phyloP scores from a whole-genome alignment of 2,888 invertebrate species.

The Beris chalybata region DNA sequence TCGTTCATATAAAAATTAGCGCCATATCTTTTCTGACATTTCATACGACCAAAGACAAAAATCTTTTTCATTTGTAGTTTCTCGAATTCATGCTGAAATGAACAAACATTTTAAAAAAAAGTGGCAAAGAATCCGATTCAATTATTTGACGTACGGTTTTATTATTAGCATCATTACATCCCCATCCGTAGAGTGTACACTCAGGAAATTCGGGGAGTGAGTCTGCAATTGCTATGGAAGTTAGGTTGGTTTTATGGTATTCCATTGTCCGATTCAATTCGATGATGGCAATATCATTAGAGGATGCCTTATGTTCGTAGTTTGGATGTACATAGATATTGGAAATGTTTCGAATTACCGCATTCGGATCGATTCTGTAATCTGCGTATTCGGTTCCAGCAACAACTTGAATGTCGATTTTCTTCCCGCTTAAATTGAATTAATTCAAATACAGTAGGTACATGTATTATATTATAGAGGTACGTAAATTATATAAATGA shows the following conservation, averaged over 20 bases:
- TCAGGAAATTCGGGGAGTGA: slow-evolving; percentile 13
- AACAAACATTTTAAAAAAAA: background rate
- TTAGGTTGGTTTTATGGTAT: slow-evolving; percentile 7
- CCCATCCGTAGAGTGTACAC: slow-evolving; percentile 3
- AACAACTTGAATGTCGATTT: background rate
- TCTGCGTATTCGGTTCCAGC: slow-evolving; percentile 6
- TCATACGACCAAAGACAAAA: background rate
- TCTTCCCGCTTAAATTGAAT: background rate
- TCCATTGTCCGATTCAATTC: slow-evolving; percentile 13
- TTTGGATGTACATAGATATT: slow-evolving; percentile 11
- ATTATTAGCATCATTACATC: background rate
- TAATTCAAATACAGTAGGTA: no score
- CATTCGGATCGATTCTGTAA: slow-evolving; percentile 2
- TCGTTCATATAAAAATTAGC: slow-evolving; percentile 13
- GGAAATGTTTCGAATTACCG: slow-evolving; percentile 5
- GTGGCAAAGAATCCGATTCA: no score
- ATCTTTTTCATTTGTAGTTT: slow-evolving; percentile 9
- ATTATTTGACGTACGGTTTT: background rate
- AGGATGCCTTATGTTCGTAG: slow-evolving; percentile 8
- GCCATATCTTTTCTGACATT: slow-evolving; percentile 14
- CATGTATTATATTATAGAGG: no score
- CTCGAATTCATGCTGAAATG: background rate
- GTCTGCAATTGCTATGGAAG: slow-evolving; percentile 2
- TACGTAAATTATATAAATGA: no score
- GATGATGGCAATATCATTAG: slow-evolving; percentile 1